Conservation (phyloP, 2,113 vertebrate species). For the Gnathonemus echidnorhynchus region DNA sequence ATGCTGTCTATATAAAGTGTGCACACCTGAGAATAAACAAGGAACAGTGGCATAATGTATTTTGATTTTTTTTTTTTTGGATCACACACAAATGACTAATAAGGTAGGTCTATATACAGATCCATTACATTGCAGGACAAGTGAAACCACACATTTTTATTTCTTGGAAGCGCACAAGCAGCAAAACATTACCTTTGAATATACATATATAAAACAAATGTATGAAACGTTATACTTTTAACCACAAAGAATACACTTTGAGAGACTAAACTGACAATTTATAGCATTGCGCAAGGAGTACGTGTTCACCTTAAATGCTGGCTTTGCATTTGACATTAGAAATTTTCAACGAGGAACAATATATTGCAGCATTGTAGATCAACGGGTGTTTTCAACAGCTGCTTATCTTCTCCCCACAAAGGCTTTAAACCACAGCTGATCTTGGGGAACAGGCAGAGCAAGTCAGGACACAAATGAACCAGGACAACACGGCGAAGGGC, state of each 20-base stretch:
- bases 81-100: background rate
- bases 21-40: background rate
- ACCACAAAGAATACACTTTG: background rate
- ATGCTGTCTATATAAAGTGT: background rate
- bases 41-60: background rate
- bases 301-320: background rate
- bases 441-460: background rate
- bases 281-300: background rate
- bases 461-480: background rate
- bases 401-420: background rate
- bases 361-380: background rate
- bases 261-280: background rate
- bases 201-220: background rate
- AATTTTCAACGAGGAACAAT: background rate
- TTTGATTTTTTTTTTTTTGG: background rate
- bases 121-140: background rate
- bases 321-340: background rate
- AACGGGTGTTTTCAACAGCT: background rate
- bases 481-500: background rate
- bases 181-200: background rate
- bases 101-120: background rate
- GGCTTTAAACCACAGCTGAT: background rate
- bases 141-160: background rate
- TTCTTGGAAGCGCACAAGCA: background rate
- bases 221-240: background rate